These are phyloP conservation scores for Abscondita cerata DNA, from an alignment of 2,888 invertebrate genomes.

Conservation along the genomic window DNA sequence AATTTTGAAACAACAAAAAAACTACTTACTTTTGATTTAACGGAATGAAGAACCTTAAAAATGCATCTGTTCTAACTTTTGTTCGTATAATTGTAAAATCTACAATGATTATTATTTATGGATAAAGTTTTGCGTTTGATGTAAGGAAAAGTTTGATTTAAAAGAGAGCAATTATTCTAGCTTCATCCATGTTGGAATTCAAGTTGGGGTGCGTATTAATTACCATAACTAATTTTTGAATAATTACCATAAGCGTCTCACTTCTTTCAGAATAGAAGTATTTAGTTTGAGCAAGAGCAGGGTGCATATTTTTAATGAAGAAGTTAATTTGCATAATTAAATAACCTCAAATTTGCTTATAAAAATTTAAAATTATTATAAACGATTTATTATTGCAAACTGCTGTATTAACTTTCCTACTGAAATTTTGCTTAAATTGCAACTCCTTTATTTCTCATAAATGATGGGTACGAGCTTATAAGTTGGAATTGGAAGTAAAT, in stretches of 20 bases:
- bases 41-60: conserved; percentile 16
- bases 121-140: conserved; percentile 21
- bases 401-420: too few species aligned
- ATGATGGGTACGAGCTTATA: too few species aligned
- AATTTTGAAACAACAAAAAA: too few species aligned
- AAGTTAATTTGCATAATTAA: conserved; percentile 26
- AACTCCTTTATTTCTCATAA: too few species aligned
- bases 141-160: conserved; percentile 26
- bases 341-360: conserved; percentile 23
- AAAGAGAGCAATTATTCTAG: conserved; percentile 25
- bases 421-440: too few species aligned
- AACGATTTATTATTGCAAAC: too few species aligned
- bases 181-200: conserved; percentile 24
- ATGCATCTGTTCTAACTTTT: conserved; percentile 18
- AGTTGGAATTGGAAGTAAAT: too few species aligned
- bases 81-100: conserved; percentile 14
- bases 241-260: conserved; percentile 30
- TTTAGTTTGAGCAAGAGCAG: conserved; percentile 16
- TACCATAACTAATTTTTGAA: conserved; percentile 32
- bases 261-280: conserved; percentile 24
- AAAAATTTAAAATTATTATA: too few species aligned
- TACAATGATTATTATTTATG: conserved; percentile 19
- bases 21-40: too few species aligned
- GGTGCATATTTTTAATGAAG: conserved; percentile 24
- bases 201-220: conserved; percentile 24